Evolutionary conservation across 1,140 invertebrate genomes (phyloP).

Genomic region (Drosophila serrata): DNA sequence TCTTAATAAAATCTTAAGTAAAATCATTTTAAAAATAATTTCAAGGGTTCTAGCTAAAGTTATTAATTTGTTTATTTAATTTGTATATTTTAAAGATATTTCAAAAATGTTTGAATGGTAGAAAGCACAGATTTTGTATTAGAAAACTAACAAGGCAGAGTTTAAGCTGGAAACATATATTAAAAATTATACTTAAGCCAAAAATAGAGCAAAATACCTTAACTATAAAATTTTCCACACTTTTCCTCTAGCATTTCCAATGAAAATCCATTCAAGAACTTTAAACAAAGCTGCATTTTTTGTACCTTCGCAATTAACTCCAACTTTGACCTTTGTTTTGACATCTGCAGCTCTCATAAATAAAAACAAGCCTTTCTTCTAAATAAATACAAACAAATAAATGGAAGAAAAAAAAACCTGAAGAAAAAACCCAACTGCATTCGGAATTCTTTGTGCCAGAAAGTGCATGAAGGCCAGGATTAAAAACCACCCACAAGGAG

Average conservation of each 20-base stretch:
- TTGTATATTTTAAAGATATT: background rate
- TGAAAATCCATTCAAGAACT: background rate
- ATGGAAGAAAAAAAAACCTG: background rate
- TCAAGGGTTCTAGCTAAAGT: background rate
- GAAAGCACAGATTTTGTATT: background rate
- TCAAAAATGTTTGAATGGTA: background rate
- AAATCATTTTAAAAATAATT: background rate
- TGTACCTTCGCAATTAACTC: background rate
- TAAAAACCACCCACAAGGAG: conserved; percentile 61
- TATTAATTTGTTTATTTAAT: background rate
- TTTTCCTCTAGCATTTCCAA: background rate
- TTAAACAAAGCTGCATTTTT: background rate
- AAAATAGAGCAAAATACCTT: no score
- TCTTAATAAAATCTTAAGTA: background rate
- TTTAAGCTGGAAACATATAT: background rate
- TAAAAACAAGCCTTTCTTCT: background rate
- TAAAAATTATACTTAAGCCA: background rate
- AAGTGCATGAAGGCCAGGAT: conserved; percentile 40
- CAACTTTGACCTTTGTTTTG: conserved; percentile 24
- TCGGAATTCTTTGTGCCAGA: conserved; percentile 24
- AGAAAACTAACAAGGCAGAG: background rate
- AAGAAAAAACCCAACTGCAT: conserved; percentile 9
- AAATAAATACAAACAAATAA: conserved; percentile 5
- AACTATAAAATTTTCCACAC: background rate
- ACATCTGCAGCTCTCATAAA: conserved; percentile 29